Evolutionary conservation across 2,888 invertebrate species (phyloP).

Genomic region (Himalopsyche japonica): DNA sequence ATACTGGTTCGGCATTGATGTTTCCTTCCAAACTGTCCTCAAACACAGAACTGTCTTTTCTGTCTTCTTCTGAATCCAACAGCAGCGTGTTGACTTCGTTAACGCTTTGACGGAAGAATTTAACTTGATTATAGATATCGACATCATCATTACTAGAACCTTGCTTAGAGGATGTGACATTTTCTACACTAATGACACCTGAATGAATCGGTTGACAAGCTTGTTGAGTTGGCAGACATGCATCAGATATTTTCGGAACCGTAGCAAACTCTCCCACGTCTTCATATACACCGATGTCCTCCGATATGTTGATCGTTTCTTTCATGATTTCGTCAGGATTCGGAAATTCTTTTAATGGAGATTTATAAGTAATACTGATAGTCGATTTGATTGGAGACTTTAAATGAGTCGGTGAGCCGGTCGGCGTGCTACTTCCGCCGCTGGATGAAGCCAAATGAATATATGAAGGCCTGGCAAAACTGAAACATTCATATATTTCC

Average conservation of each 20-base stretch:
- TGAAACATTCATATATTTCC: conserved; percentile 53
- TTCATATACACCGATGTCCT: conserved; percentile 55
- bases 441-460: conserved; percentile 56
- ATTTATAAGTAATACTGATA: conserved; percentile 73
- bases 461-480: conserved; percentile 54
- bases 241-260: conserved; percentile 58
- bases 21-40: conserved; percentile 30
- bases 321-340: conserved; percentile 54
- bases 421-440: conserved; percentile 54
- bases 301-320: conserved; percentile 39
- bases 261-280: conserved; percentile 63
- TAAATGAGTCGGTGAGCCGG: conserved; percentile 46
- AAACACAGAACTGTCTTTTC: conserved; percentile 26
- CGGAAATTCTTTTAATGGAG: conserved; percentile 58
- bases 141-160: conserved; percentile 48
- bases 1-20: not conserved
- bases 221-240: conserved; percentile 62
- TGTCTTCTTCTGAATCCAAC: conserved; percentile 47
- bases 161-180: conserved; percentile 39
- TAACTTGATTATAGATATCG: conserved; percentile 75
- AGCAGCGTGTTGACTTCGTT: conserved; percentile 71
- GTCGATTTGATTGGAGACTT: conserved; percentile 69
- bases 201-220: conserved; percentile 57
- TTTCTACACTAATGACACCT: not conserved
- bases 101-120: conserved; percentile 72